Evolutionary conservation across 2,113 vertebrate genomes (phyloP), one percentile per base, ranked within the genome.

Genomic region (Corythoichthys haematopterus): DNA sequence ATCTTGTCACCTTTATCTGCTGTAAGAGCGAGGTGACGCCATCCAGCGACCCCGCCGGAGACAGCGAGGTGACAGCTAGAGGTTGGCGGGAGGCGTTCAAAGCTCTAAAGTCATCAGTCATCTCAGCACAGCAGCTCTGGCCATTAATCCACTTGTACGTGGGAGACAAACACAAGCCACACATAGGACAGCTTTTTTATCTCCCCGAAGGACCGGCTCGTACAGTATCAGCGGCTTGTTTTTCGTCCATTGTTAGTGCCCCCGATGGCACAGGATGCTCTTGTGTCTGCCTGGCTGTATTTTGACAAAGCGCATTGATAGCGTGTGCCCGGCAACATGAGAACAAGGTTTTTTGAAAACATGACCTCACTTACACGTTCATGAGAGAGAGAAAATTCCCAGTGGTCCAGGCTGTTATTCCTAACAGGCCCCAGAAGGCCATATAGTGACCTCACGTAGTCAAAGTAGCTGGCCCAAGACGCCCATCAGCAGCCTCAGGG

Each of bases 371-470:
- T 56, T 56, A 82, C 73, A 9, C 50, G 74, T 43, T 60, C 57
- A 36, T 35, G 12, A 79, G 75, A 80, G 71, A 59, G 70, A 53
- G 69, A 81, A 84, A 77, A 84, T 85, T 88, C 83, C 80, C 85
- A 86, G 79, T 76, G 87, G 90, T 88, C 87, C 86, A 40, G 75
- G 70, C 70, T 85, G 84, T 80, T 88, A 83, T 84, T 84, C 77
- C 71, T 80, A 74, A 65, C 56, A 82, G 66, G 77, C 82, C 81
- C 72, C 78, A 0, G 67, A 81, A 74, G 78, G 83, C 79, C 84
- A 86, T 72, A 52, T 65, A 73, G 68, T 86, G 87, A 90, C 88
- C 86, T 88, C 83, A 80, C 80, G n/a, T 68, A 81, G 64, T 84
- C 80, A 66, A 73, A 79, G 77, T 68, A 79, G 77, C 71, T 69